A percentile compares a stretch with the other conserved stretches of the same genome.
phyloP scores from a whole-genome alignment of 2,888 invertebrate species.

The Drosophila colorata region DNA sequence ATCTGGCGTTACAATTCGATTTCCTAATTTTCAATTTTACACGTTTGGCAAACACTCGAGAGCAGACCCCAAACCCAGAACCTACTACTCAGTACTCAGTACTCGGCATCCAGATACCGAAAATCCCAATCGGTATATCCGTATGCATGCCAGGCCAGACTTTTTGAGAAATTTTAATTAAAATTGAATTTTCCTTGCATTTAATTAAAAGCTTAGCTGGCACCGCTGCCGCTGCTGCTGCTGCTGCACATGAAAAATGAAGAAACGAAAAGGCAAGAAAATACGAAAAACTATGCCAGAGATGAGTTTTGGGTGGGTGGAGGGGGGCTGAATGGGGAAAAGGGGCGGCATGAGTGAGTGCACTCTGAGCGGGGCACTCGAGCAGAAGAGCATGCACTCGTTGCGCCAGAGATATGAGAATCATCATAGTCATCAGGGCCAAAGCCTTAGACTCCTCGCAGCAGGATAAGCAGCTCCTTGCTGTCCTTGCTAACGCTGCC shows the following conservation, averaged over 20 bases:
- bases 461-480: slow-evolving; percentile 34
- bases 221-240: slow-evolving; percentile 38
- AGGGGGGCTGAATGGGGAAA: background rate
- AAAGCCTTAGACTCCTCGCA: slow-evolving; percentile 23
- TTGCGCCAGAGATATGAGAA: slow-evolving; percentile 70
- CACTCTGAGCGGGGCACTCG: slow-evolving; percentile 56
- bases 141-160: slow-evolving; percentile 55
- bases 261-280: slow-evolving; percentile 60
- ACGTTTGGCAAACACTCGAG: slow-evolving; percentile 77
- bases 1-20: slow-evolving; percentile 71
- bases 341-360: slow-evolving; percentile 9
- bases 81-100: too few relatives aligned
- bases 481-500: slow-evolving; percentile 12
- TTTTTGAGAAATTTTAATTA: slow-evolving; percentile 78
- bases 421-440: slow-evolving; percentile 62
- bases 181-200: slow-evolving; percentile 80
- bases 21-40: slow-evolving; percentile 80
- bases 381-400: slow-evolving; percentile 71
- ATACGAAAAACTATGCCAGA: slow-evolving; percentile 66
- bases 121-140: slow-evolving; percentile 48
- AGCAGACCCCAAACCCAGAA: slow-evolving; percentile 31
- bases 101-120: background rate
- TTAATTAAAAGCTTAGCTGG: slow-evolving; percentile 77
- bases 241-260: slow-evolving; percentile 76
- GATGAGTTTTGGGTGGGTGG: slow-evolving; percentile 20